These are phyloP conservation scores for Cheilosia impressa DNA, from an alignment of 2,888 invertebrate genomes.

Conservation along the genomic window DNA sequence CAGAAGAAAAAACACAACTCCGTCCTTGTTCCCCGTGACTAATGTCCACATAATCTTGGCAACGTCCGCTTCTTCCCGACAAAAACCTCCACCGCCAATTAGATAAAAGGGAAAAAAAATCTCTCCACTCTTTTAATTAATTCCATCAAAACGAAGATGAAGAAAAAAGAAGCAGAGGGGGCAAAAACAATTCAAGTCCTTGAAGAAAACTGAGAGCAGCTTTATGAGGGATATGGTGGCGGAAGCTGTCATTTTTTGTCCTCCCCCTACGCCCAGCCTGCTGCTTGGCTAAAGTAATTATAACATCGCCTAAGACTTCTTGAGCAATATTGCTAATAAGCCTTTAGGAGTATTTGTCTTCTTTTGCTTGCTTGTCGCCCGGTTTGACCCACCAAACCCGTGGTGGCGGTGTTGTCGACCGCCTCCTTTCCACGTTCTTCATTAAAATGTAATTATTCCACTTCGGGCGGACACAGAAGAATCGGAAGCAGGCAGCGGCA, in stretches of 20 bases:
- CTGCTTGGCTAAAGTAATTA: conserved; percentile 60
- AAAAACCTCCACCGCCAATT: conserved; percentile 63
- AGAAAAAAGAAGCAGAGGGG: conserved; percentile 18
- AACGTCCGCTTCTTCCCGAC: conserved; percentile 10
- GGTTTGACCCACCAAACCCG: conserved; percentile 1
- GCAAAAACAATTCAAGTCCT: conserved; percentile 35
- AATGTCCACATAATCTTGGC: conserved; percentile 65
- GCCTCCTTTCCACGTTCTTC: conserved; percentile 56
- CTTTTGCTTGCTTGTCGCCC: conserved; percentile 26
- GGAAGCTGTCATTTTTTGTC: conserved; percentile 53
- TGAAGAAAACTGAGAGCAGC: conserved; percentile 26
- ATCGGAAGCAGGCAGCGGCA: conserved; percentile 4
- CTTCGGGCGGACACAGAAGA: conserved; percentile 45
- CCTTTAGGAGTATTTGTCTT: conserved; percentile 66
- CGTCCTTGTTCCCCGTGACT: conserved; percentile 47
- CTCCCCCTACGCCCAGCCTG: not conserved
- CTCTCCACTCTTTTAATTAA: conserved; percentile 70
- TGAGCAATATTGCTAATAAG: conserved; percentile 68
- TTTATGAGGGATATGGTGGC: conserved; percentile 47
- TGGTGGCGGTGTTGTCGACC: conserved; percentile 6
- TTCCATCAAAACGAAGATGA: conserved; percentile 51
- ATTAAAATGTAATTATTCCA: conserved; percentile 74
- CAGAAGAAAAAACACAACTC: conserved; percentile 1
- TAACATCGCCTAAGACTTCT: conserved; percentile 70
- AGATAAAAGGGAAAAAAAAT: conserved; percentile 53